A percentile compares a stretch with the other conserved stretches of the same genome.
Conservation (phyloP, 2,797 vertebrate genomes). For the Coendou prehensilis region DNA sequence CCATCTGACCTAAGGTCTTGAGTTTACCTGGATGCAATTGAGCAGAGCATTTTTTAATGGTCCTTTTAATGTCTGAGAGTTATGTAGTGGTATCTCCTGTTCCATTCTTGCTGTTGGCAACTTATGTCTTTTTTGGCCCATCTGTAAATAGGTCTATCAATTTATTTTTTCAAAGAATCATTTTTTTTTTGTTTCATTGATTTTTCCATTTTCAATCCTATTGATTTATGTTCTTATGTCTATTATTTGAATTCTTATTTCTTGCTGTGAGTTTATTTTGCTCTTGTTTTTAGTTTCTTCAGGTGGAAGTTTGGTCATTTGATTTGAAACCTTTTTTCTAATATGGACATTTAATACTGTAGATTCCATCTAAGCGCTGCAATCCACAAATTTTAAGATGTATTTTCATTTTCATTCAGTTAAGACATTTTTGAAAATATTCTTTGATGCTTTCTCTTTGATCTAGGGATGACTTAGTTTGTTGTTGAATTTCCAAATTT, state of each 20-base stretch:
- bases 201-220: slow-evolving; percentile 14
- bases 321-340: not conserved
- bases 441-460: not conserved
- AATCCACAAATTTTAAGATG: not conserved
- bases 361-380: not conserved
- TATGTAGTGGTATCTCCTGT: not conserved
- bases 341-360: not conserved
- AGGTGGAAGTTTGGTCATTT: not conserved
- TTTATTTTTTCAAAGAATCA: not conserved
- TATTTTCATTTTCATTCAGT: not conserved
- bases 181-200: not conserved
- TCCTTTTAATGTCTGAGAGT: not conserved
- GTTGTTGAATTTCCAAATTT: slow-evolving; percentile 16
- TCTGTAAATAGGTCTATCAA: not conserved
- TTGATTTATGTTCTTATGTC: not conserved
- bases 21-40: not conserved
- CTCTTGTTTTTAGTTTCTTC: not conserved
- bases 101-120: not conserved
- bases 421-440: slow-evolving; percentile 12
- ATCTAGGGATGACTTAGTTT: not conserved
- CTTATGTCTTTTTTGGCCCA: not conserved
- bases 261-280: slow-evolving; percentile 6
- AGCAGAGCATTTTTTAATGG: not conserved
- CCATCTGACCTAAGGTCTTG: not conserved
- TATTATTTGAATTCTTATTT: not conserved